phyloP scores from a whole-genome alignment of 2,888 invertebrate species.

The Melanchra persicariae region DNA sequence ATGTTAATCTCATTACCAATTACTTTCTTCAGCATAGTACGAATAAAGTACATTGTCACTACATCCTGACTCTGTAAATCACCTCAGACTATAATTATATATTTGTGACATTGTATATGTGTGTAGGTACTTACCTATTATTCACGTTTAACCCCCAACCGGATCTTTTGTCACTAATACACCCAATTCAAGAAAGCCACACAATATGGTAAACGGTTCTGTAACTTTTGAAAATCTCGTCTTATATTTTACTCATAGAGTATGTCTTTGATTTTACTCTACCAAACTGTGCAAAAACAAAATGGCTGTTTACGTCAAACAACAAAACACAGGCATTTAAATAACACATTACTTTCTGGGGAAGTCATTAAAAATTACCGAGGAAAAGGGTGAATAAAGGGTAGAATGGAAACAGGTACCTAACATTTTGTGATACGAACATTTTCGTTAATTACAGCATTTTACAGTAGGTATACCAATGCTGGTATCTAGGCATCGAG shows the following conservation, averaged over 20 bases:
- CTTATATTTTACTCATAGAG: background rate
- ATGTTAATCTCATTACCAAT: too few relatives aligned
- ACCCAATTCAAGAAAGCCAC: background rate
- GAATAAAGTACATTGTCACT: too few relatives aligned
- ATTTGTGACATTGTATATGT: too few relatives aligned
- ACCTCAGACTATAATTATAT: too few relatives aligned
- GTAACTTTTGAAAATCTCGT: background rate
- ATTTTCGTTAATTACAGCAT: background rate
- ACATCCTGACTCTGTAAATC: too few relatives aligned
- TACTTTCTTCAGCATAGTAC: too few relatives aligned
- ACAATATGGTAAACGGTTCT: background rate
- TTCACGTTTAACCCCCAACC: too few relatives aligned
- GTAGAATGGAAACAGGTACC: slow-evolving; percentile 6
- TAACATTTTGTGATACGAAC: background rate
- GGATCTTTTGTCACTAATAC: background rate
- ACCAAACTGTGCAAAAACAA: background rate
- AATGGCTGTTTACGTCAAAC: background rate
- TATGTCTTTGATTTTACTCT: background rate
- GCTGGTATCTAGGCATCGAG: background rate
- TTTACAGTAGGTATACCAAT: background rate
- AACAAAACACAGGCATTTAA: slow-evolving; percentile 17
- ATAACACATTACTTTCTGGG: slow-evolving; percentile 20
- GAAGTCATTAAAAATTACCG: slow-evolving; percentile 36
- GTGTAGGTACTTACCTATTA: too few relatives aligned
- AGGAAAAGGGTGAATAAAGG: slow-evolving; percentile 13